Evolutionary conservation across 2,113 vertebrate species (phyloP), one percentile per base, ranked within the genome.

Genomic region (Eretmochelys imbricata): DNA sequence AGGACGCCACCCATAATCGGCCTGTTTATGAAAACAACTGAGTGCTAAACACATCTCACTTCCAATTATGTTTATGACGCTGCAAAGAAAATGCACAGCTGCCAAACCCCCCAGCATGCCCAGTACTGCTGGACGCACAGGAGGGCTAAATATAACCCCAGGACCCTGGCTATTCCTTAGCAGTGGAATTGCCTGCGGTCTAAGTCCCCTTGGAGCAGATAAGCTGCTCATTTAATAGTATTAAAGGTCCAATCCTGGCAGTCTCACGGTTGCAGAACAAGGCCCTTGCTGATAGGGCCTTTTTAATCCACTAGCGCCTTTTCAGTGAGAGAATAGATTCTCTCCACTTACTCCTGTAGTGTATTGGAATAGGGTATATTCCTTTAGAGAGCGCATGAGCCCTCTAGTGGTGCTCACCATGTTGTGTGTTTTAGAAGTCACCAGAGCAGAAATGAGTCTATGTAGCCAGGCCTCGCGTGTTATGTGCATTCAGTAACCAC

Each of bases 281-380:
- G 29, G 69, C 76, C 85, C 35, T 54, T 24, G 35, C 86, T 89
- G 83, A 72, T 79, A 89, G 38, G 87, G 12, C 84, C 84, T 92
- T 88, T 57, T 22, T n/a, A 83, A 31, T 72, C 19, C 82, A n/a
- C 25, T 90, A 62, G 29, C 29, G 1, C 12, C 50, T 91, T 69
- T 82, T 89, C 79, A 84, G 48, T 48, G 54, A 85, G 50, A 86
- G 17, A 87, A 7, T 65, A 96, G 80, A 86, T 22, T 78, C 31
- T 49, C 87, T 38, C 76, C 72, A 54, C 90, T 83, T 59, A 20
- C 1, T 0, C 75, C 24, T 14, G 9, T 7, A 27, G 24, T 14
- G 46, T 48, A 76, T 25, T 27, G 75, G 42, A 78, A 48, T 27
- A 48, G 24, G 75, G 75, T 6, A 24, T 22, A 38, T 46, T 12